Evolutionary conservation across 2,113 vertebrate species (phyloP).

Genomic region (Python bivittatus): DNA sequence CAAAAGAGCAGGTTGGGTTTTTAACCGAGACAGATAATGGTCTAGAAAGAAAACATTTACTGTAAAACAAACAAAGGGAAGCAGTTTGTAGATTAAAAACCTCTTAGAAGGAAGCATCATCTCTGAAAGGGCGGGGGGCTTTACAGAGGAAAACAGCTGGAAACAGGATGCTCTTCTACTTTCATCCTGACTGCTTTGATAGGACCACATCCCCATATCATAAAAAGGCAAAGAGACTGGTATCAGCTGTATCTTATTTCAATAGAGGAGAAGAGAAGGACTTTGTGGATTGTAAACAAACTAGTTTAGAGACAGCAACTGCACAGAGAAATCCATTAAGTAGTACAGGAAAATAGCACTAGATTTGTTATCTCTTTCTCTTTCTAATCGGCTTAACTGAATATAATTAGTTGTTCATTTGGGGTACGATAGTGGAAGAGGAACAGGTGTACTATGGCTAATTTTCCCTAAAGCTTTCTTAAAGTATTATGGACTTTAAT

Average conservation of each 20-base stretch:
- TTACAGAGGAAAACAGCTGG: conserved; percentile 74
- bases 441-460: background rate
- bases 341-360: background rate
- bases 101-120: conserved; percentile 71
- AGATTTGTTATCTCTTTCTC: background rate
- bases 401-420: background rate
- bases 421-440: background rate
- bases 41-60: conserved; percentile 74
- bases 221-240: conserved; percentile 62
- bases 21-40: conserved; percentile 66
- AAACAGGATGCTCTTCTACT: conserved; percentile 73
- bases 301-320: background rate
- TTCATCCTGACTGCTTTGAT: conserved; percentile 75
- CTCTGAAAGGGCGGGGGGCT: conserved; percentile 58
- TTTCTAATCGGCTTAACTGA: background rate
- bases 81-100: conserved; percentile 73
- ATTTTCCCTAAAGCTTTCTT: background rate
- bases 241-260: conserved; percentile 60
- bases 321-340: conserved; percentile 1
- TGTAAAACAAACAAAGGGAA: conserved; percentile 71
- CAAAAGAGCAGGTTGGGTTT: conserved; percentile 68
- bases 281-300: conserved; percentile 10
- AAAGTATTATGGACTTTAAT: background rate
- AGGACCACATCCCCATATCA: conserved; percentile 54
- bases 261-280: background rate